Base-by-base conservation (phyloP, 2,888 invertebrate genomes). In the Colletes collaris region DNA sequence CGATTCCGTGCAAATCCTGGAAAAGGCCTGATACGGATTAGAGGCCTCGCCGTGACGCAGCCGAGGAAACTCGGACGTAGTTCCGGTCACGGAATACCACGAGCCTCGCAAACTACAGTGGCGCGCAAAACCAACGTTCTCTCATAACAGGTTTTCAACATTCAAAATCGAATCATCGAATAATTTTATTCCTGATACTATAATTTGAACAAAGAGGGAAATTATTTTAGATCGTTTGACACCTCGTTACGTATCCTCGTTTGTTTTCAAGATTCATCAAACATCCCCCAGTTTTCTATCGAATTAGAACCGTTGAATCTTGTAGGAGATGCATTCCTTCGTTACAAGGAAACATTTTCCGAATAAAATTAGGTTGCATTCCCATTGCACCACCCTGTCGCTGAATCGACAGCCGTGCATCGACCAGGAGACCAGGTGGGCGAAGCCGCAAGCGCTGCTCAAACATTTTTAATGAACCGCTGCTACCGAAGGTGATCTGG, bases 1-100 rank as follows among this genome's bases (percentile, higher is more conserved):
- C 62, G 78, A 83, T 80, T 81, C 68, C 69, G 81, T 70, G 80
- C 79, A 85, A 87, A 86, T 88, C 85, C 84, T 63, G 79, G 69
- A 69, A 75, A 76, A 73, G 79, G 69, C 74, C 81, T 67, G 78
- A 79, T 81, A 74, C 78, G 81, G 87, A 86, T 86, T 86, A 86
- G 56, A 66, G 75, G 55, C 40, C 64, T 52, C 50, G 35, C 58
- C 44, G 35, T 6, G 56, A 40, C 55, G 65, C 8, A 70, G 49
- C 35, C n/a, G 35, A 19, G 7, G 44, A 27, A 60, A 66, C 53
- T 69, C 62, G 59, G 53, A 68, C 77, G 44, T 44, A 13, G 79
- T 79, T 79, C 79, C 79, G 79, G 79, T 70, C 50, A 55, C 62
- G 70, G 66, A 70, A 67, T 50, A 70, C 58, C 65, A 0, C 56